A percentile compares a stretch with the other conserved stretches of the same genome.
Evolutionary conservation across 2,113 vertebrate species (phyloP).

Genomic region (Ia io): DNA sequence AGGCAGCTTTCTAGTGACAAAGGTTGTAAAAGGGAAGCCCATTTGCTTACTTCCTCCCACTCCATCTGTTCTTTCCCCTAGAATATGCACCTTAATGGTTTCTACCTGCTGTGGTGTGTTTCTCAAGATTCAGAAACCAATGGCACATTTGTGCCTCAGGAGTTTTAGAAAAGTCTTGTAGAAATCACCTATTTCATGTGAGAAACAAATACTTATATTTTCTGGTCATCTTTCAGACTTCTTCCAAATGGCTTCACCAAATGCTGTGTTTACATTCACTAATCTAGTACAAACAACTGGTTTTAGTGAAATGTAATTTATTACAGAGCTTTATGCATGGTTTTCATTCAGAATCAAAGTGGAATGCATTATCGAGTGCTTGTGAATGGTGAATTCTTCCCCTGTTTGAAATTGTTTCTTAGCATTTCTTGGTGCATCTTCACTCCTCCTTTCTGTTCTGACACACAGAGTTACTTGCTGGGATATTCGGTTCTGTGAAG

Average conservation of each 20-base stretch:
- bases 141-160: background rate
- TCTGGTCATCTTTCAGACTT: background rate
- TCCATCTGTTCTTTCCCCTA: background rate
- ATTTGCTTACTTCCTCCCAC: background rate
- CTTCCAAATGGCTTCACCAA: background rate
- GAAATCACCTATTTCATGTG: background rate
- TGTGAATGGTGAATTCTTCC: background rate
- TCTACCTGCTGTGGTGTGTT: background rate
- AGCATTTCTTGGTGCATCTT: background rate
- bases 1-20: background rate
- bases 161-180: background rate
- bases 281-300: background rate
- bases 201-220: conserved; percentile 1
- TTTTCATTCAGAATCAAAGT: background rate
- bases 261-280: background rate
- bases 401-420: conserved; percentile 20
- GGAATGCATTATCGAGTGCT: background rate
- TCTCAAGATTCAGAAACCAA: background rate
- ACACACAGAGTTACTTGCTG: background rate
- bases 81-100: background rate
- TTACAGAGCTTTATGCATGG: background rate
- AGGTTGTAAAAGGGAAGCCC: background rate
- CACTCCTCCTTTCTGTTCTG: background rate
- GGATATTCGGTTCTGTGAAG: background rate
- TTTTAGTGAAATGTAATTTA: background rate